Percentiles rank a stretch among this genome's conserved stretches.
phyloP scores from a whole-genome alignment of 2,113 vertebrate species.

The Phalacrocorax pelagicus region DNA sequence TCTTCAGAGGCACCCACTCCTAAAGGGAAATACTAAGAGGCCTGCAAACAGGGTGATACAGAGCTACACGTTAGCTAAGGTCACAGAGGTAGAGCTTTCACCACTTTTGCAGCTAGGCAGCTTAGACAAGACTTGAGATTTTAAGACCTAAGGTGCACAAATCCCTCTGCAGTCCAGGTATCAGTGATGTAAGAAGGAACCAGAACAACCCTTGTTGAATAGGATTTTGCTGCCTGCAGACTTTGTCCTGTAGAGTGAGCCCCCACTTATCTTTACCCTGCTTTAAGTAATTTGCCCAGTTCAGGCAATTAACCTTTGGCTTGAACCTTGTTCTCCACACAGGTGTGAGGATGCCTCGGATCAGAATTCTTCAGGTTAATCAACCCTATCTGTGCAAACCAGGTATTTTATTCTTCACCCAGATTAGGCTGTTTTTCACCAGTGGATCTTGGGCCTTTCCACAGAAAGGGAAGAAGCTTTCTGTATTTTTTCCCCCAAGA shows the following conservation, averaged over 20 bases:
- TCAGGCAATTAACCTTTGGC: background rate
- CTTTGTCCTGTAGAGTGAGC: rapidly evolving
- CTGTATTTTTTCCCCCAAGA: background rate
- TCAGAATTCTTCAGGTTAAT: background rate
- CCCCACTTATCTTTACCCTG: rapidly evolving
- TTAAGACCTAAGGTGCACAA: background rate
- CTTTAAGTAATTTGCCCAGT: background rate
- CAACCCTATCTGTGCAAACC: background rate
- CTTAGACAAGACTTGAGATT: background rate
- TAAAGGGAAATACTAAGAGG: rapidly evolving
- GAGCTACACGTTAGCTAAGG: background rate
- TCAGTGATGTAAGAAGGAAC: background rate
- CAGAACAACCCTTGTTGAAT: background rate
- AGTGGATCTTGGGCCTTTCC: background rate
- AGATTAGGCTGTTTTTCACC: background rate
- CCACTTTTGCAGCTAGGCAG: background rate
- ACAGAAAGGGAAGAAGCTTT: background rate
- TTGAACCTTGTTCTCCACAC: background rate
- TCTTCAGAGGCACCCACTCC: background rate
- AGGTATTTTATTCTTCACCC: background rate
- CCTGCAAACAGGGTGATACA: rapidly evolving
- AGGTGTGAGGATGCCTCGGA: background rate
- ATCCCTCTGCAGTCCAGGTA: background rate
- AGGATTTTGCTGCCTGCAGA: background rate
- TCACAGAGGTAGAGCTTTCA: background rate